Conservation (phyloP, 2,888 invertebrate genomes). For the Cryptosula pallasiana region DNA sequence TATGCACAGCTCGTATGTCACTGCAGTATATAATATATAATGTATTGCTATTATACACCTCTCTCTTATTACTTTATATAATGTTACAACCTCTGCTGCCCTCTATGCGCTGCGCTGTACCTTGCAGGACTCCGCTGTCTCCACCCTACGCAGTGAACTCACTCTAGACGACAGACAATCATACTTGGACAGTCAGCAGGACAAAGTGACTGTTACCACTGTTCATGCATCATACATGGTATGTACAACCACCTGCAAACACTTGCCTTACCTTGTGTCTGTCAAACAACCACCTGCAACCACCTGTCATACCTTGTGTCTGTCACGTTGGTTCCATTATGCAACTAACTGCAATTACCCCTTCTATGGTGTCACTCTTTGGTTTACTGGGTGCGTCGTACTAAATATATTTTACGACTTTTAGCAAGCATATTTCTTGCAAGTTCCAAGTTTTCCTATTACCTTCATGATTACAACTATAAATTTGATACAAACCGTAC, state of each 20-base stretch:
- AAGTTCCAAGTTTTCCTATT: too few relatives aligned
- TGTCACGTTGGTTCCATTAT: not conserved
- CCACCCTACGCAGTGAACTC: not conserved
- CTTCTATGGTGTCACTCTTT: not conserved
- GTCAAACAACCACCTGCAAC: not conserved
- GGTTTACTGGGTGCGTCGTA: not conserved
- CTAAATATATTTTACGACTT: not conserved
- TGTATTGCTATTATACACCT: too few relatives aligned
- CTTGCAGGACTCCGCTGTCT: conserved; percentile 12
- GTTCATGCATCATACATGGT: not conserved
- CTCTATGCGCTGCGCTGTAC: too few relatives aligned
- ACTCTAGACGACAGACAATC: conserved; percentile 11
- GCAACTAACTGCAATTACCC: not conserved
- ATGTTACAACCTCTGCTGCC: too few relatives aligned
- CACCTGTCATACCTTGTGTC: not conserved
- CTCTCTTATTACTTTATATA: too few relatives aligned
- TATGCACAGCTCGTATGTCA: too few relatives aligned
- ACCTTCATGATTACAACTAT: too few relatives aligned
- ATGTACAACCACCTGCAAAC: too few relatives aligned
- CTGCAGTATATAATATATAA: too few relatives aligned
- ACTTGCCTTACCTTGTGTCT: not conserved
- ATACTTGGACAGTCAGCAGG: conserved; percentile 12
- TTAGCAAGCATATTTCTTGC: too few relatives aligned
- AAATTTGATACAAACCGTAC: too few relatives aligned
- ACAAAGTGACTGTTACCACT: not conserved